Percentiles rank a stretch among this genome's conserved stretches.
Conservation (phyloP, 2,888 invertebrate species). For the Holacanthella duospinosa region DNA sequence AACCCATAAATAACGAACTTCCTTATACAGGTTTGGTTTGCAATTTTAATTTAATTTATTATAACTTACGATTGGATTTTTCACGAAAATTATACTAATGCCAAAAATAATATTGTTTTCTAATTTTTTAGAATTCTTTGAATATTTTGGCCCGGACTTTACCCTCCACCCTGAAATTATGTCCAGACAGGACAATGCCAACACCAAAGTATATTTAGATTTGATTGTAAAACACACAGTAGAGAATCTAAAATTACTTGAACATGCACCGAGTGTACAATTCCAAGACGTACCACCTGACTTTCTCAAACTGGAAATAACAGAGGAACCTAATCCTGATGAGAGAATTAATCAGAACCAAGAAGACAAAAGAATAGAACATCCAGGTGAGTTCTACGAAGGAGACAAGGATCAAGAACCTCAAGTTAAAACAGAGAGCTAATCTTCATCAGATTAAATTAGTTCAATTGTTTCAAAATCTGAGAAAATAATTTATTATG, state of each 20-base stretch:
- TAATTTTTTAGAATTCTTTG: slow-evolving; percentile 62
- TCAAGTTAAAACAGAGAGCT: no score
- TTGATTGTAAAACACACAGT: slow-evolving; percentile 73
- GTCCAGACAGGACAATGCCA: slow-evolving; percentile 78
- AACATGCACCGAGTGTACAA: slow-evolving; percentile 90
- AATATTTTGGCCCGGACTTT: slow-evolving; percentile 96
- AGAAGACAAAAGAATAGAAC: slow-evolving; percentile 69
- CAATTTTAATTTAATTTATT: neutral
- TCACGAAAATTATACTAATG: no score
- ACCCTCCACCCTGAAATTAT: slow-evolving; percentile 86
- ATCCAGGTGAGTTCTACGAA: slow-evolving; percentile 78
- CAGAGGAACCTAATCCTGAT: slow-evolving; percentile 74
- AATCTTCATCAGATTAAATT: no score
- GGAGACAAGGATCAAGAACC: slow-evolving; percentile 84
- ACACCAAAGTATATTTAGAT: slow-evolving; percentile 89
- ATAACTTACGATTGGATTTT: no score
- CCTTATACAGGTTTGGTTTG: slow-evolving; percentile 59
- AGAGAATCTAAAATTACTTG: slow-evolving; percentile 87
- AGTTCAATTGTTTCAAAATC: no score
- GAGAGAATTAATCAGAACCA: slow-evolving; percentile 58
- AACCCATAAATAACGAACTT: slow-evolving; percentile 84
- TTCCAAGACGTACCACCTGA: slow-evolving; percentile 92
- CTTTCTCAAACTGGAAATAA: slow-evolving; percentile 56
- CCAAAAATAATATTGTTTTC: no score
- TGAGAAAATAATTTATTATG: no score